Evolutionary conservation across 2,888 invertebrate genomes (phyloP).

Genomic region (Drosophila recens): DNA sequence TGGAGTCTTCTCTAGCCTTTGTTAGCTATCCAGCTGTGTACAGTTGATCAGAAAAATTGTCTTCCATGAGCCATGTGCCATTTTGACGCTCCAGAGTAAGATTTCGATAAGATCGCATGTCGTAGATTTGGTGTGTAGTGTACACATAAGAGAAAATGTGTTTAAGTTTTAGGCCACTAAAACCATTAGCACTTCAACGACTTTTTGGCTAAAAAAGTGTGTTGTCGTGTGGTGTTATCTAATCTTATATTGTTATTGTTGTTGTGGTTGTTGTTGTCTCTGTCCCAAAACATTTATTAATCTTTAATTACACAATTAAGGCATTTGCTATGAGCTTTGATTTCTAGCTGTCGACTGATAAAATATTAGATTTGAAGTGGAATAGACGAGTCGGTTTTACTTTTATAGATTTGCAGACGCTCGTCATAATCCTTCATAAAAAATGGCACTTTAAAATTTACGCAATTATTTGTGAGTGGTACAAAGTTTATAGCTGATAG

Average conservation of each 20-base stretch:
- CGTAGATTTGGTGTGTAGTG: constrained; percentile 17
- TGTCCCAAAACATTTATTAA: constrained; percentile 31
- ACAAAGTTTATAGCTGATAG: constrained; percentile 1
- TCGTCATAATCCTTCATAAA: background rate
- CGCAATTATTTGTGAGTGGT: constrained; percentile 7
- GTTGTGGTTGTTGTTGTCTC: background rate
- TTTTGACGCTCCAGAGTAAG: constrained; percentile 6
- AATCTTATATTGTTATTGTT: constrained; percentile 42
- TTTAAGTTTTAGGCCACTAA: constrained; percentile 17
- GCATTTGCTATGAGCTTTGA: constrained; percentile 56
- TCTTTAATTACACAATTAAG: constrained; percentile 64
- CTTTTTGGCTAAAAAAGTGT: constrained; percentile 11
- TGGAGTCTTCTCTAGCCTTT: constrained; percentile 1
- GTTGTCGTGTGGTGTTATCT: constrained; percentile 48
- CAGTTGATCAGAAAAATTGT: constrained; percentile 41
- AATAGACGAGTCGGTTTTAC: background rate
- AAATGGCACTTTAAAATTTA: constrained; percentile 5
- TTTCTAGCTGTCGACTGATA: constrained; percentile 41
- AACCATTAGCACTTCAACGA: constrained; percentile 43
- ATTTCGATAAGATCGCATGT: constrained; percentile 36
- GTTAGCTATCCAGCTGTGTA: constrained; percentile 20
- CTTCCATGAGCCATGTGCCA: constrained; percentile 26
- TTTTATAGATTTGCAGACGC: background rate
- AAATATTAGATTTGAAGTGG: constrained; percentile 26
- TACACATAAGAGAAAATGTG: background rate